Evolutionary conservation across 1,140 invertebrate genomes (phyloP), one percentile per base, ranked within the genome.

Genomic region (Sinonovacula constricta): DNA sequence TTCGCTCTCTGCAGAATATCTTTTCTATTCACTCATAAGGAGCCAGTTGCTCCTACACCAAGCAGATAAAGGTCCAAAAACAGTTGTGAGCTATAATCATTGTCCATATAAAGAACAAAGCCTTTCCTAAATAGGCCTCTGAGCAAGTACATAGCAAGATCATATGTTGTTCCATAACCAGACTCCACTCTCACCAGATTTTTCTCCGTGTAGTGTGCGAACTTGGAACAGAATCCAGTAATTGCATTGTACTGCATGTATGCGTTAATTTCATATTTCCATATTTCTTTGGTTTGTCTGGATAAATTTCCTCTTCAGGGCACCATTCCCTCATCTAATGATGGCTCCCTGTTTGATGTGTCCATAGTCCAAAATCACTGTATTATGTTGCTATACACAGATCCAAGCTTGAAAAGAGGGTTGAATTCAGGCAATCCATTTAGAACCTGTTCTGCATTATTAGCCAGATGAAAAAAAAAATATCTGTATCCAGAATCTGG

Each of bases 191-290:
- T 2, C 39, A 53, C 62, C 4, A 30, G 15, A 26, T 33, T 53
- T 30, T 70, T 72, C 10, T 69, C 79, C 1, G 71, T 78, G 36
- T 81, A 85, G 2, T 83, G 49, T 68, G 83, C 65, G 28, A 69
- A 65, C 26, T 83, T 79, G 10, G n/a, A 36, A 49, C 71, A 66
- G 62, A 83, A 85, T 0, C 74, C 79, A 71, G 67, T 68, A 5
- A 56, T 34, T 0, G 74, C 56, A 51, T 85, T 81, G 33, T 75
- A 81, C 0, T 81, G 36, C 51, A 81, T 66, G 39, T 80, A 78
- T 4, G 77, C 57, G 31, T 87, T 87, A 1, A 85, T 54, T 7
- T 84, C 84, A 81, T 85, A 85, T 63, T 85, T 86, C 0, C n/a
- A n/a, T n/a, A n/a, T n/a, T n/a, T n/a, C n/a, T 71, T 57, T 59